Evolutionary conservation across 2,888 invertebrate species (phyloP).

Genomic region (Cerastis rubricosa): DNA sequence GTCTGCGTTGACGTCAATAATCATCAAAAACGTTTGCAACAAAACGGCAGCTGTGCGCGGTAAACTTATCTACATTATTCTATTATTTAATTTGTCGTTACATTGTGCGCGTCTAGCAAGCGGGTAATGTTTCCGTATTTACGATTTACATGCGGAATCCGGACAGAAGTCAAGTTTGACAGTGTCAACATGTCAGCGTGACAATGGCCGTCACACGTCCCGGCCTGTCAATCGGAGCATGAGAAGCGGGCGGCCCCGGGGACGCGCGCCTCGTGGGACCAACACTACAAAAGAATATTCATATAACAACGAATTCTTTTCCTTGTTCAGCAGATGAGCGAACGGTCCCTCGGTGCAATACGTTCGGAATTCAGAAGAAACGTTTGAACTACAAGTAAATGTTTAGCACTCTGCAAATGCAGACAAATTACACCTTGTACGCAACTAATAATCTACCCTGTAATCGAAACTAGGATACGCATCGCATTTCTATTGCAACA

Average conservation of each 20-base stretch:
- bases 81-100: slow-evolving; percentile 90
- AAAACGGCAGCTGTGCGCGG: slow-evolving; percentile 81
- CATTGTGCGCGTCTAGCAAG: slow-evolving; percentile 77
- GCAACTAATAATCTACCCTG: slow-evolving; percentile 10
- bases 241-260: slow-evolving; percentile 84
- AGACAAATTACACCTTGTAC: slow-evolving; percentile 24
- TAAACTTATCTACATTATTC: slow-evolving; percentile 84
- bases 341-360: slow-evolving; percentile 80
- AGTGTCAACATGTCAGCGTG: slow-evolving; percentile 89
- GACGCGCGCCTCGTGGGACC: slow-evolving; percentile 77
- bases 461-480: slow-evolving; percentile 29
- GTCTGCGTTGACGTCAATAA: slow-evolving; percentile 71
- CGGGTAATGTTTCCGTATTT: slow-evolving; percentile 89
- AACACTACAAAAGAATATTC: slow-evolving; percentile 74
- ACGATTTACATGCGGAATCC: slow-evolving; percentile 87
- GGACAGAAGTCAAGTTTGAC: slow-evolving; percentile 90
- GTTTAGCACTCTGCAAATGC: slow-evolving; percentile 24
- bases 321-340: slow-evolving; percentile 79
- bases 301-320: slow-evolving; percentile 76
- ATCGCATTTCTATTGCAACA: slow-evolving; percentile 49
- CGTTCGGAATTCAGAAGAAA: slow-evolving; percentile 45
- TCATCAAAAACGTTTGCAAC: slow-evolving; percentile 69
- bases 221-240: slow-evolving; percentile 86
- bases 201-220: slow-evolving; percentile 89
- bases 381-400: slow-evolving; percentile 21